phyloP scores from a whole-genome alignment of 2,113 vertebrate species.

The Anoplopoma fimbria region DNA sequence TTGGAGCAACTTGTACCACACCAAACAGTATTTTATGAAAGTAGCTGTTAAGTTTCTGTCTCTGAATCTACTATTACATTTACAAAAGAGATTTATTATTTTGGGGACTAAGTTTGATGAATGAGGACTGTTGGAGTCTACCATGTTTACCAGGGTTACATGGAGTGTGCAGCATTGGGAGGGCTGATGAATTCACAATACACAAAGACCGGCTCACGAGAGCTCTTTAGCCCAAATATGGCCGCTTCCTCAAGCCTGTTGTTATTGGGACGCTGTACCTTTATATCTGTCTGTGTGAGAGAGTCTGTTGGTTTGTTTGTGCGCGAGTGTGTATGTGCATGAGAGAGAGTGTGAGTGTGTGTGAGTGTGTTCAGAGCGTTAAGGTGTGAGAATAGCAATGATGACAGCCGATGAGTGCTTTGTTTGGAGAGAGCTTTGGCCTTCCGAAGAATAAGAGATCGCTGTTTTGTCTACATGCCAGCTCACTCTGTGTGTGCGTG shows the following conservation, averaged over 20 bases:
- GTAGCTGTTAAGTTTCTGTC: neutral
- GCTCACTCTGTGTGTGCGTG: neutral
- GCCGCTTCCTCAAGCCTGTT: slow-evolving; percentile 44
- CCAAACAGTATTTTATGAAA: neutral
- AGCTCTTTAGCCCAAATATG: slow-evolving; percentile 58
- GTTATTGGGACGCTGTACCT: slow-evolving; percentile 7
- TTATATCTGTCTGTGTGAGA: slow-evolving; percentile 31
- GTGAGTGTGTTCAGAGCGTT: slow-evolving; percentile 31
- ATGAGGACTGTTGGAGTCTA: neutral
- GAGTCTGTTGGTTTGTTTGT: slow-evolving; percentile 1
- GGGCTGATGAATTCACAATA: slow-evolving; percentile 1
- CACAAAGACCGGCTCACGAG: slow-evolving; percentile 1
- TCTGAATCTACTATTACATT: neutral
- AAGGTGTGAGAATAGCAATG: slow-evolving; percentile 59
- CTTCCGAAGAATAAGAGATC: slow-evolving; percentile 49
- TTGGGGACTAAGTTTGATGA: neutral
- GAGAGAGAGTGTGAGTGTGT: neutral
- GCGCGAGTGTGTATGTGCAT: slow-evolving; percentile 12
- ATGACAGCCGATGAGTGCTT: slow-evolving; percentile 65
- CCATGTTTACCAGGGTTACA: neutral
- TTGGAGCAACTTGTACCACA: neutral
- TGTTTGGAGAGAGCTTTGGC: slow-evolving; percentile 67
- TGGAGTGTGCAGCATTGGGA: neutral
- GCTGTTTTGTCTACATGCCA: slow-evolving; percentile 68
- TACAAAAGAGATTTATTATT: neutral